These are phyloP conservation scores for Sus cebifrons DNA, from an alignment of 2,797 vertebrate species.

Conservation along the genomic window DNA sequence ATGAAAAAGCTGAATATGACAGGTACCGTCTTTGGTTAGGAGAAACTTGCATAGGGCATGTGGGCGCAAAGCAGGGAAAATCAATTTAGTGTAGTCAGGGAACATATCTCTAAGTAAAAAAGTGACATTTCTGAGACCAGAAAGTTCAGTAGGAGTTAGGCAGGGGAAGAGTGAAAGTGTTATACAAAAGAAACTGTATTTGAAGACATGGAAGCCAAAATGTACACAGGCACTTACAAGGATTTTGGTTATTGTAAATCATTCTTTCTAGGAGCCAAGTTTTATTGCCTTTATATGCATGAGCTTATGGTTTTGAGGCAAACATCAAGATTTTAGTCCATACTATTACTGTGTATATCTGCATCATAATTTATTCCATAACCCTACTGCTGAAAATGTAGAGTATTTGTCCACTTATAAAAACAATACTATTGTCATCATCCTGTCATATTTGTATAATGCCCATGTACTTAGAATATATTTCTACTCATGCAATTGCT, in stretches of 20 bases:
- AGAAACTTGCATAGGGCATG: background rate
- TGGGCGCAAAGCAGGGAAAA: background rate
- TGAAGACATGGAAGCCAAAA: conserved; percentile 9
- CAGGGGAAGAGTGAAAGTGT: background rate
- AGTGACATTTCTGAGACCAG: conserved; percentile 18
- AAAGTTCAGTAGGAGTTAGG: background rate
- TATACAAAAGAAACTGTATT: conserved; percentile 8
- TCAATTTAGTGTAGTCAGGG: background rate
- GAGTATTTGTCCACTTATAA: conserved; percentile 16
- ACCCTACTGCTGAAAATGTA: background rate
- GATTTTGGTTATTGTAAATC: background rate
- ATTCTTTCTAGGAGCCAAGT: background rate
- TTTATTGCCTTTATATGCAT: conserved; percentile 37
- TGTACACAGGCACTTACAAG: background rate
- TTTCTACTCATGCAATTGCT: conserved; percentile 14
- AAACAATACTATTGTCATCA: background rate
- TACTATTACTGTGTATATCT: background rate
- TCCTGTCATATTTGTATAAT: conserved; percentile 15
- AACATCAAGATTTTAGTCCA: background rate
- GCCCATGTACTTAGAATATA: background rate
- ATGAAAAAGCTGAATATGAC: background rate
- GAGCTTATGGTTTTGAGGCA: background rate
- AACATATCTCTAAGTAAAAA: background rate
- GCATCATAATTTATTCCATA: conserved; percentile 9
- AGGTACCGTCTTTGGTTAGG: conserved; percentile 7